These are phyloP conservation scores for Climacteris rufus DNA, from an alignment of 2,113 vertebrate species.

Conservation along the genomic window DNA sequence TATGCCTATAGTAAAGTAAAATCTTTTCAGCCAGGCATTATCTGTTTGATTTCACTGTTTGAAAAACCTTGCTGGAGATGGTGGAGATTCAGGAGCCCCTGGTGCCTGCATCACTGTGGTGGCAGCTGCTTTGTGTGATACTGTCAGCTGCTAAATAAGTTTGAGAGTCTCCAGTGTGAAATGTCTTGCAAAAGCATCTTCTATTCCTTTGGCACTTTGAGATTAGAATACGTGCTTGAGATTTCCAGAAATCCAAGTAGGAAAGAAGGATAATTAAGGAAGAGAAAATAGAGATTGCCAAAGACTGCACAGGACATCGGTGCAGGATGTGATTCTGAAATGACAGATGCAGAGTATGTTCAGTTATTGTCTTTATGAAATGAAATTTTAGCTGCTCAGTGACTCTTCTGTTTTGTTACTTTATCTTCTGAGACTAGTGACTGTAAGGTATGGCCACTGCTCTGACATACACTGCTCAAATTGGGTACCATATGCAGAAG, in stretches of 20 bases:
- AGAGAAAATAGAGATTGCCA: background rate
- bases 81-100: background rate
- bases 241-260: background rate
- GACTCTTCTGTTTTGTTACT: background rate
- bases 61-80: fast-evolving
- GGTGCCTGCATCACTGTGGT: background rate
- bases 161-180: background rate
- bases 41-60: background rate
- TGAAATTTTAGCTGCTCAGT: background rate
- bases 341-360: background rate
- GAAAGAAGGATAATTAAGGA: background rate
- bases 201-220: background rate
- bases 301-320: background rate
- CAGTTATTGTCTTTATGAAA: background rate
- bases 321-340: background rate
- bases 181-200: background rate
- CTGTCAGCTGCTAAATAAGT: background rate
- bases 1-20: background rate
- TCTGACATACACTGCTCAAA: background rate
- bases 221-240: background rate
- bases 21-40: background rate
- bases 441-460: background rate
- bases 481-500: background rate
- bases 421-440: background rate
- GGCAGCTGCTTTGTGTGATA: background rate